Conservation (phyloP, 2,113 vertebrate species). For the Vulpes vulpes region DNA sequence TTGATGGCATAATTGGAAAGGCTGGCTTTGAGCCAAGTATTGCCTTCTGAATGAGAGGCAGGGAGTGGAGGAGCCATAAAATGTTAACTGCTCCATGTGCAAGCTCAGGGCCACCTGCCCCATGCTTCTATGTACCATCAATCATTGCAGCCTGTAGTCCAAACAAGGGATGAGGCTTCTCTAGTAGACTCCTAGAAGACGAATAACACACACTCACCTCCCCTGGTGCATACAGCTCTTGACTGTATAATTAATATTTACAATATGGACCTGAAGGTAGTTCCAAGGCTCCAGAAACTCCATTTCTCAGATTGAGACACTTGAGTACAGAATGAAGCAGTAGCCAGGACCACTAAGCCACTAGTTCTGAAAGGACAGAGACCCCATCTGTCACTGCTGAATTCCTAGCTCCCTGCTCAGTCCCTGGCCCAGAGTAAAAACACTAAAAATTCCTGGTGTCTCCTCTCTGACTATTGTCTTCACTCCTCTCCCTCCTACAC, state of each 20-base stretch:
- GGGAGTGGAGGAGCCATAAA: slow-evolving; percentile 20
- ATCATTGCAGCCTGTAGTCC: not conserved
- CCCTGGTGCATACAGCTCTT: not conserved
- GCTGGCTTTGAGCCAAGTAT: slow-evolving; percentile 57
- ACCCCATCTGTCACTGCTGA: not conserved
- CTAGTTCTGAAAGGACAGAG: not conserved
- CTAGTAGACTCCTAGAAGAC: not conserved
- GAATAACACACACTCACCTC: not conserved
- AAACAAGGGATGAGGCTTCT: not conserved
- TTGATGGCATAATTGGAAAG: slow-evolving; percentile 57
- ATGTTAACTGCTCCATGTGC: slow-evolving; percentile 17
- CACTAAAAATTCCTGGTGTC: not conserved
- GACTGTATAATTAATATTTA: not conserved
- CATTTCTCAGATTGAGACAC: not conserved
- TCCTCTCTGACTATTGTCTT: not conserved
- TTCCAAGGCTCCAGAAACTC: slow-evolving; percentile 12
- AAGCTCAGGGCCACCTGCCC: slow-evolving; percentile 29
- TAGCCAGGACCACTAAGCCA: not conserved
- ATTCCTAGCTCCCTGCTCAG: not conserved
- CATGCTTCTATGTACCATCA: not conserved
- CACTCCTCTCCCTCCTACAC: not conserved
- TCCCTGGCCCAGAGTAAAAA: not conserved
- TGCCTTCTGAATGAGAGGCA: slow-evolving; percentile 3
- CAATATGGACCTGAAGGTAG: not conserved
- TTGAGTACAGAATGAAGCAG: not conserved